Evolutionary conservation across 1,140 invertebrate genomes (phyloP).

Genomic region (Tenebrio molitor): DNA sequence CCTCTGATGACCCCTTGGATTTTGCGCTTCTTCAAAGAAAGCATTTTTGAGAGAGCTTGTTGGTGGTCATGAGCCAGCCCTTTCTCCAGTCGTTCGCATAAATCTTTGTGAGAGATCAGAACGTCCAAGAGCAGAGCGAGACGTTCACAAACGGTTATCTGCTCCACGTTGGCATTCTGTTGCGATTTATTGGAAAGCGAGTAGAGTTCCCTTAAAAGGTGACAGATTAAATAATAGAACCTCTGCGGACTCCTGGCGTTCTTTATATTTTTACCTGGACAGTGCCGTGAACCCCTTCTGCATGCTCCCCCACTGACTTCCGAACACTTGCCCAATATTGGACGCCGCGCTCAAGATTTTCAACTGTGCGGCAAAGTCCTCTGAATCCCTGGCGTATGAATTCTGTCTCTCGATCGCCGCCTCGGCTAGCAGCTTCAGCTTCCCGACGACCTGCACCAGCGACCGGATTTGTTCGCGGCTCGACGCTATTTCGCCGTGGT

Average conservation of each 20-base stretch:
- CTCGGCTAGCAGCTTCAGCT: constrained; percentile 71
- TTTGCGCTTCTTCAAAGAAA: constrained; percentile 77
- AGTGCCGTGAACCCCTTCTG: constrained; percentile 70
- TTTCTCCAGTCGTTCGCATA: constrained; percentile 80
- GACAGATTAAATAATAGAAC: constrained; percentile 14
- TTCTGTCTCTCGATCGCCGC: constrained; percentile 67
- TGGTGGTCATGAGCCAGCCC: constrained; percentile 80
- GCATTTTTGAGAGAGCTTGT: constrained; percentile 77
- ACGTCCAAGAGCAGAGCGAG: constrained; percentile 76
- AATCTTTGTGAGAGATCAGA: constrained; percentile 73
- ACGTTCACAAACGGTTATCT: constrained; percentile 73
- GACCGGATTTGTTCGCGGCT: constrained; percentile 70
- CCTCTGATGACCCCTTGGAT: constrained; percentile 79
- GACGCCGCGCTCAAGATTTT: constrained; percentile 60
- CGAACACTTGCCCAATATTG: constrained; percentile 63
- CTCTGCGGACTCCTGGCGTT: too few relatives aligned
- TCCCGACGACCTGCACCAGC: constrained; percentile 66
- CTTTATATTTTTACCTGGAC: constrained; percentile 63
- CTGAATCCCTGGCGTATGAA: constrained; percentile 69
- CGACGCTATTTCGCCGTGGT: constrained; percentile 69
- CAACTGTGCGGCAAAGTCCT: constrained; percentile 65
- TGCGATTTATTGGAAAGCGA: constrained; percentile 59
- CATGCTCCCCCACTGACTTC: constrained; percentile 69
- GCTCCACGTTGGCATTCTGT: constrained; percentile 62
- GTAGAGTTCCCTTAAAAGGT: constrained; percentile 63